These are phyloP conservation scores for Heterodera filipjevi DNA, from an alignment of 2,888 invertebrate species.

Conservation along the genomic window DNA sequence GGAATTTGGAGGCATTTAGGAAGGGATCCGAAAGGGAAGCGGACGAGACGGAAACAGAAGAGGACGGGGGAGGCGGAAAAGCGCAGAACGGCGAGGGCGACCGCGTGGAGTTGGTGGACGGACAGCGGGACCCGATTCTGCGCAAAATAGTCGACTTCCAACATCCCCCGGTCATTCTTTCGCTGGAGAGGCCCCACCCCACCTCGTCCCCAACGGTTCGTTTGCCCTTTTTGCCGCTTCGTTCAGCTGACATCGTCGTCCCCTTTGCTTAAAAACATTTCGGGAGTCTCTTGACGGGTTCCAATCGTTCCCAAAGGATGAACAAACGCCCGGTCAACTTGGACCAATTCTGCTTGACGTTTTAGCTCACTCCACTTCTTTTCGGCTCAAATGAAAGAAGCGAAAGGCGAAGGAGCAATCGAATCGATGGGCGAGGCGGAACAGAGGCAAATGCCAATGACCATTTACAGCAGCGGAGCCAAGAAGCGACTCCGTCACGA, in stretches of 20 bases:
- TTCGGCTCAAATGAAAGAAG: background rate
- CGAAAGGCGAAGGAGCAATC: background rate
- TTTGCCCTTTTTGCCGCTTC: background rate
- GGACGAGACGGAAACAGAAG: background rate
- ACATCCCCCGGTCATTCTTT: slow-evolving; percentile 31
- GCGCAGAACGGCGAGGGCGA: background rate
- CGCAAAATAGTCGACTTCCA: slow-evolving; percentile 24
- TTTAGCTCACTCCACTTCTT: background rate
- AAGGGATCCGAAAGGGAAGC: slow-evolving; percentile 25
- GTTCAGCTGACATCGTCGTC: background rate
- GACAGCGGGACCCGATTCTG: slow-evolving; percentile 31
- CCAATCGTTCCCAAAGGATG: background rate
- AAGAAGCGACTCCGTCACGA: background rate
- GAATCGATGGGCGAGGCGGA: slow-evolving; percentile 9
- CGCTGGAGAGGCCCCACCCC: slow-evolving; percentile 28
- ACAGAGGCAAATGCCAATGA: background rate
- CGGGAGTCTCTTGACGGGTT: background rate
- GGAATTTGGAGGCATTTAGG: slow-evolving; percentile 36
- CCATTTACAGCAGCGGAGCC: background rate
- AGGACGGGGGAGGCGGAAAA: background rate
- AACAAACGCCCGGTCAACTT: background rate
- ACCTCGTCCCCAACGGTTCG: background rate
- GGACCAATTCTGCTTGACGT: background rate
- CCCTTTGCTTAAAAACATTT: no score
- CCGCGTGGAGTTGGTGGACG: slow-evolving; percentile 28